Conservation (phyloP, 2,113 vertebrate species). For the Pteropus alecto region DNA sequence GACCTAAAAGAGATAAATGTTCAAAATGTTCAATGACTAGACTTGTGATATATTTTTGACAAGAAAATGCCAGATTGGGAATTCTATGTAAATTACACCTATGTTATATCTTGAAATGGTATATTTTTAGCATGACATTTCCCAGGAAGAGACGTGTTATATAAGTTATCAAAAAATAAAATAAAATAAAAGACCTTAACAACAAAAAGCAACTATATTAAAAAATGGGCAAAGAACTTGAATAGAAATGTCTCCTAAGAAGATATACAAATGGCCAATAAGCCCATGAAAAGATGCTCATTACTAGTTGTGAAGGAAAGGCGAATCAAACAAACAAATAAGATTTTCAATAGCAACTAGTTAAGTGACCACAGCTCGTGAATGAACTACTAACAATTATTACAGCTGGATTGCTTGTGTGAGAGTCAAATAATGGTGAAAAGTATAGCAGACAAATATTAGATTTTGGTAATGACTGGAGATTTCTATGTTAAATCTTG, state of each 20-base stretch:
- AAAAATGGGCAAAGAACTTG: neutral
- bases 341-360: neutral
- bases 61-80: neutral
- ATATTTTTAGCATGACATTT: neutral
- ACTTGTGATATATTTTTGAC: neutral
- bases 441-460: neutral
- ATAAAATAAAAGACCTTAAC: neutral
- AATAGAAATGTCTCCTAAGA: neutral
- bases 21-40: neutral
- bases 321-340: neutral
- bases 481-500: neutral
- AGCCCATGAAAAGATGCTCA: neutral
- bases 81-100: neutral
- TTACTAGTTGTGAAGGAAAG: neutral
- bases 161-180: neutral
- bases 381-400: neutral
- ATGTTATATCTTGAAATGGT: neutral
- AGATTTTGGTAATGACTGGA: neutral
- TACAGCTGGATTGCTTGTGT: neutral
- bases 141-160: neutral
- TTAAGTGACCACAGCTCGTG: neutral
- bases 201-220: neutral
- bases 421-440: neutral
- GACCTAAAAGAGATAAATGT: neutral
- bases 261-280: neutral